These are phyloP conservation scores for Myopa testacea DNA, from an alignment of 2,888 invertebrate genomes.

Conservation along the genomic window DNA sequence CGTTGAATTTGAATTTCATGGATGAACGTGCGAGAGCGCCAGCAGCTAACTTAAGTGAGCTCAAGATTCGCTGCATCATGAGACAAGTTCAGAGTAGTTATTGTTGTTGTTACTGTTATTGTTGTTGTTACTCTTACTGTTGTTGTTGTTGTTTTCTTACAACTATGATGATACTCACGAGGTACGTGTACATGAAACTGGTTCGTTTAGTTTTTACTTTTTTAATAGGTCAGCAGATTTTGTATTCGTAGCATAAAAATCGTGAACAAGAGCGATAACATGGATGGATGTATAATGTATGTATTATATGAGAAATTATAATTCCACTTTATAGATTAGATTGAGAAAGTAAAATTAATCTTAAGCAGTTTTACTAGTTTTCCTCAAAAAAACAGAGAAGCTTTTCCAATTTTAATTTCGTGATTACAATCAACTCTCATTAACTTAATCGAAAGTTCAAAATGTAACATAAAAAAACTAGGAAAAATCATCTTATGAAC, in stretches of 20 bases:
- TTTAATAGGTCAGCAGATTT: slow-evolving; percentile 32
- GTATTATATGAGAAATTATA: not conserved
- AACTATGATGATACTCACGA: not conserved
- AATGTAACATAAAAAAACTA: too few relatives aligned
- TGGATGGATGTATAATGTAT: not conserved
- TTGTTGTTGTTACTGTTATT: not conserved
- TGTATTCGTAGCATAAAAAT: not conserved
- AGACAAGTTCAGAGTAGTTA: slow-evolving; percentile 15
- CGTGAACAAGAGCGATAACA: not conserved
- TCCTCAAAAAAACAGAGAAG: too few relatives aligned
- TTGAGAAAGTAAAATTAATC: not conserved
- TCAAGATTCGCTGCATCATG: not conserved
- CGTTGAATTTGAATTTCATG: slow-evolving; percentile 7
- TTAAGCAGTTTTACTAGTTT: not conserved
- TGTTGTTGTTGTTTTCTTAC: not conserved
- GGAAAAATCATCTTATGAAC: too few relatives aligned
- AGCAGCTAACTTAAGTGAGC: not conserved
- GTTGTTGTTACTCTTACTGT: not conserved
- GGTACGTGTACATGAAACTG: slow-evolving; percentile 2
- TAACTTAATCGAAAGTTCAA: too few relatives aligned
- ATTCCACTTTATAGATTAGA: not conserved
- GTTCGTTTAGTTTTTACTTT: slow-evolving; percentile 34
- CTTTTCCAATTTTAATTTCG: too few relatives aligned
- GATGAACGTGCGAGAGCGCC: slow-evolving; percentile 12
- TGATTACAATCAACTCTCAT: too few relatives aligned